phyloP scores from a whole-genome alignment of 2,888 invertebrate species.

The Steinernema scapterisci region DNA sequence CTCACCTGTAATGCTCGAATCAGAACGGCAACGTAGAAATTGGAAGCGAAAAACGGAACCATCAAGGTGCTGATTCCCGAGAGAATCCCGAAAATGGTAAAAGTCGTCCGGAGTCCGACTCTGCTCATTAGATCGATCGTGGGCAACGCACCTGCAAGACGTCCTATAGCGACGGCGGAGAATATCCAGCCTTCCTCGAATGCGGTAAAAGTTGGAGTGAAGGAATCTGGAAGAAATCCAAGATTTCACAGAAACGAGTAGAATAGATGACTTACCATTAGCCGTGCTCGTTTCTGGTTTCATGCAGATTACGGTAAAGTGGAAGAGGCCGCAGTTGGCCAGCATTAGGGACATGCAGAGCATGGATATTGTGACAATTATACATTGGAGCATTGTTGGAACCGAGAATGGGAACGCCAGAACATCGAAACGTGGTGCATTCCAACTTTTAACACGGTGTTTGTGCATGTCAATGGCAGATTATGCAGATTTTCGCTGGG shows the following conservation, averaged over 20 bases:
- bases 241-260: no score
- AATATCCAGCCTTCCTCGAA: constrained; percentile 17
- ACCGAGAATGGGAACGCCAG: no score
- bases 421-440: no score
- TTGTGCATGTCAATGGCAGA: no score
- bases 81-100: constrained; percentile 6
- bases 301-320: background rate
- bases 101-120: background rate
- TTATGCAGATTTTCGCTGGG: no score
- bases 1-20: background rate
- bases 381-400: background rate
- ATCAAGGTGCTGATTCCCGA: background rate
- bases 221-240: background rate
- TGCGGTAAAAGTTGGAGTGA: background rate
- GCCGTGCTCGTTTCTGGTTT: background rate
- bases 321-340: background rate
- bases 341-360: background rate
- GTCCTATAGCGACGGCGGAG: background rate
- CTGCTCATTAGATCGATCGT: background rate
- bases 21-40: background rate
- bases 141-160: background rate
- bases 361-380: background rate
- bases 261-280: no score
- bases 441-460: no score
- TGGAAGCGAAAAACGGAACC: background rate